phyloP scores from a whole-genome alignment of 2,888 invertebrate genomes.

The Lymantria monacha region DNA sequence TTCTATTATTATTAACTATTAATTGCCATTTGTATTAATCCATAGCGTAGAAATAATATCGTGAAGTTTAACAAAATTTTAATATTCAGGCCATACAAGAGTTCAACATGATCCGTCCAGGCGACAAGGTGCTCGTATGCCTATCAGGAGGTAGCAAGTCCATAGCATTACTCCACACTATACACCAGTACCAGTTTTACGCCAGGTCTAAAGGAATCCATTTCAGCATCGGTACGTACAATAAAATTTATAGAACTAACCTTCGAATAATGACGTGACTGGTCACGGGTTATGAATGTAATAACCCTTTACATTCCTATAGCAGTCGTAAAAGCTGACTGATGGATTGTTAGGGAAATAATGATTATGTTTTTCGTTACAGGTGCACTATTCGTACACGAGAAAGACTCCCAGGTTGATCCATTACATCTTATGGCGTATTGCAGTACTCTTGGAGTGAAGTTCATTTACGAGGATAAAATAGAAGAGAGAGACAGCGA shows the following conservation, averaged over 20 bases:
- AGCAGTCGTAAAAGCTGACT: too few species aligned
- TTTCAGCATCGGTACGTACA: constrained; percentile 83
- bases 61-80: too few species aligned
- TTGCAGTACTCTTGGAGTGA: constrained; percentile 86
- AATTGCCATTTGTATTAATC: too few species aligned
- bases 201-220: constrained; percentile 87
- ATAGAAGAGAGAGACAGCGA: constrained; percentile 69
- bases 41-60: too few species aligned
- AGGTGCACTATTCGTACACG: constrained; percentile 80
- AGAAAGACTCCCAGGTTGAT: constrained; percentile 89
- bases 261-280: too few species aligned
- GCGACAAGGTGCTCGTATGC: constrained; percentile 92
- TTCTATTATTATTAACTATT: too few species aligned
- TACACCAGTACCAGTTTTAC: constrained; percentile 92
- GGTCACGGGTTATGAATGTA: too few species aligned
- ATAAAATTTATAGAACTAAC: background rate
- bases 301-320: too few species aligned
- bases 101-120: constrained; percentile 91
- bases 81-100: constrained; percentile 87
- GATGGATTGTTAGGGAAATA: too few species aligned
- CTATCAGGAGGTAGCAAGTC: constrained; percentile 93
- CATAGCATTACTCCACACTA: constrained; percentile 90
- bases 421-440: constrained; percentile 87
- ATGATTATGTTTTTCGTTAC: constrained; percentile 28
- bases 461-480: constrained; percentile 89